Evolutionary conservation across 2,888 invertebrate genomes (phyloP).

Genomic region (Stenoptilia bipunctidactyla): DNA sequence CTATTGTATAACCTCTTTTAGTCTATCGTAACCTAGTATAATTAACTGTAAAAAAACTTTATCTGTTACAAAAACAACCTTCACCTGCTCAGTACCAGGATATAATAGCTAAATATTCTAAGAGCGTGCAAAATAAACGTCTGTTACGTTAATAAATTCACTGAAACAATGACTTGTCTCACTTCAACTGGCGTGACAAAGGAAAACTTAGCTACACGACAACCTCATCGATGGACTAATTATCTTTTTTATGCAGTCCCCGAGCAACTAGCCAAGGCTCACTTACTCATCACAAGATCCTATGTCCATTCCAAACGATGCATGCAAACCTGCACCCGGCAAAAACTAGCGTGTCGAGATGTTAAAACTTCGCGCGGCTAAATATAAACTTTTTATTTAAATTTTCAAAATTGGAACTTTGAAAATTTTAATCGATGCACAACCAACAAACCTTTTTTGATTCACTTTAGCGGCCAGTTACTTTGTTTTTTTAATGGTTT

Average conservation of each 20-base stretch:
- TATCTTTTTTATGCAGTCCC: constrained; percentile 54
- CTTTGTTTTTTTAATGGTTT: background rate
- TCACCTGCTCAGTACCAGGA: constrained; percentile 19
- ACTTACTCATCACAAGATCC: constrained; percentile 62
- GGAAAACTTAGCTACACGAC: constrained; percentile 46
- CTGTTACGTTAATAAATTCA: constrained; percentile 47
- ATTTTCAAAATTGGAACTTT: constrained; percentile 19
- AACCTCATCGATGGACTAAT: constrained; percentile 53
- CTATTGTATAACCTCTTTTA: constrained; percentile 17
- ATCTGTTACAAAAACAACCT: too few species aligned
- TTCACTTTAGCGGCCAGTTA: constrained; percentile 3
- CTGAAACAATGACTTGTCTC: constrained; percentile 56
- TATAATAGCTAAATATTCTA: constrained; percentile 18
- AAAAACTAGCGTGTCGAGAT: constrained; percentile 49
- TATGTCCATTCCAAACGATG: constrained; percentile 50
- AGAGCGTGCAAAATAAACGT: constrained; percentile 25
- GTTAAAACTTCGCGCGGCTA: constrained; percentile 30
- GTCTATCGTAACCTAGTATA: constrained; percentile 41
- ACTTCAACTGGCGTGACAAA: constrained; percentile 53
- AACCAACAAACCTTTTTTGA: constrained; percentile 42
- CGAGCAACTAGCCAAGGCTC: constrained; percentile 58
- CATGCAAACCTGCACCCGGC: constrained; percentile 48
- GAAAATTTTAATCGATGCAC: constrained; percentile 28
- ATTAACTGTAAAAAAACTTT: background rate
- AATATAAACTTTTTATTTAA: constrained; percentile 31